Conservation (phyloP, 2,888 invertebrate species). For the Marronus borbonicus region DNA sequence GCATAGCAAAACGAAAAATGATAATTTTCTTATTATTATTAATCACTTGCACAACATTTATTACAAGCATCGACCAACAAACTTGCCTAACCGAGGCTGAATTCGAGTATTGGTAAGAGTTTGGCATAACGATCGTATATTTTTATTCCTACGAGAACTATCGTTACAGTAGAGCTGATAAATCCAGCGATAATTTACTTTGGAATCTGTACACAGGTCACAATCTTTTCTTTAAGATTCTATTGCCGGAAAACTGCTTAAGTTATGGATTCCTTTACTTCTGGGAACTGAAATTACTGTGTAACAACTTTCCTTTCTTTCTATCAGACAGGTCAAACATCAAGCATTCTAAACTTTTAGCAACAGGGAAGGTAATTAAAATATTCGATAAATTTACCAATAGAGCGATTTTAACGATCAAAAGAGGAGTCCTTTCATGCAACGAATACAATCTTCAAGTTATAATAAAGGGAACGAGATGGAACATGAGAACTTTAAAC, state of each 20-base stretch:
- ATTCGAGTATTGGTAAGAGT: conserved; percentile 27
- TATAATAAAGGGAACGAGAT: conserved; percentile 6
- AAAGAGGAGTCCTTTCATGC: conserved; percentile 10
- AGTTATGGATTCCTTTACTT: conserved; percentile 13
- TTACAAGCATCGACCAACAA: conserved; percentile 15
- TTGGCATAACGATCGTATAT: not conserved
- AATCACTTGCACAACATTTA: not conserved
- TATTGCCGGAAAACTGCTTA: conserved; percentile 18
- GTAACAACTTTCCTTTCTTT: not conserved
- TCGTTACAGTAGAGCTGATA: conserved; percentile 35
- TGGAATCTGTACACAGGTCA: conserved; percentile 36
- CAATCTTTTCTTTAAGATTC: conserved; percentile 28
- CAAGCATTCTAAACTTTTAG: not conserved
- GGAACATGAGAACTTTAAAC: conserved; percentile 12
- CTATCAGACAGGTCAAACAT: too few relatives aligned
- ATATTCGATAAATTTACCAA: conserved; percentile 27
- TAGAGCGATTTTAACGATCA: conserved; percentile 28
- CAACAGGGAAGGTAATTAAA: conserved; percentile 16
- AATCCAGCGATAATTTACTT: conserved; percentile 9
- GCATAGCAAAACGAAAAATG: not conserved
- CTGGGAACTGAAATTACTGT: conserved; percentile 31
- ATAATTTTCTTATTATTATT: not conserved
- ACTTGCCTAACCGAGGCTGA: not conserved
- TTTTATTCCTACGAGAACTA: not conserved
- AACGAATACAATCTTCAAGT: conserved; percentile 38